Conservation (phyloP, 2,888 invertebrate species). For the Dynastes maya region DNA sequence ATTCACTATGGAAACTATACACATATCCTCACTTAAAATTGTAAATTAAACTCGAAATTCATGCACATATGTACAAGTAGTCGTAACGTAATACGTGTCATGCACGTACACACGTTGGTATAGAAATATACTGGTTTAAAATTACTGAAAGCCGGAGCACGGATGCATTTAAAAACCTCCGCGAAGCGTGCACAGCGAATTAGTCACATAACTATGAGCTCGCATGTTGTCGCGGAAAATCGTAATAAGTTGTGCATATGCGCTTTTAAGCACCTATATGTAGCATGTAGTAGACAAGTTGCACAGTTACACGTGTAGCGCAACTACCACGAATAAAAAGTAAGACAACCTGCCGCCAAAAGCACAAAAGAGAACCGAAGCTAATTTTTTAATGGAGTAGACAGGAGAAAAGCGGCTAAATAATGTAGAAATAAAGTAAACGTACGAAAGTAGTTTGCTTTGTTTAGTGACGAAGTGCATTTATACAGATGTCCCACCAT, state of each 20-base stretch:
- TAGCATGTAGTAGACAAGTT: background rate
- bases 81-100: no score
- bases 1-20: no score
- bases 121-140: no score
- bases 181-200: background rate
- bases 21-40: no score
- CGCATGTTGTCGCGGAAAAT: no score
- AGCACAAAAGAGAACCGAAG: background rate
- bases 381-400: slow-evolving; percentile 4
- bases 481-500: no score
- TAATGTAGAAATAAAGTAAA: background rate
- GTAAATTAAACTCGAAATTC: no score
- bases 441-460: background rate
- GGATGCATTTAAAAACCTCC: background rate
- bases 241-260: no score
- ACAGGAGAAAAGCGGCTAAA: background rate
- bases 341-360: background rate
- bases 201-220: slow-evolving; percentile 1
- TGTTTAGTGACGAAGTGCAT: background rate
- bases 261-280: background rate
- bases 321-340: background rate
- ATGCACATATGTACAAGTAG: no score
- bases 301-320: background rate
- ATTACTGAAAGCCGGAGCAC: no score
- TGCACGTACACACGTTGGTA: no score